Evolutionary conservation across 2,797 vertebrate genomes (phyloP).

Genomic region (Pseudochirops cupreus): DNA sequence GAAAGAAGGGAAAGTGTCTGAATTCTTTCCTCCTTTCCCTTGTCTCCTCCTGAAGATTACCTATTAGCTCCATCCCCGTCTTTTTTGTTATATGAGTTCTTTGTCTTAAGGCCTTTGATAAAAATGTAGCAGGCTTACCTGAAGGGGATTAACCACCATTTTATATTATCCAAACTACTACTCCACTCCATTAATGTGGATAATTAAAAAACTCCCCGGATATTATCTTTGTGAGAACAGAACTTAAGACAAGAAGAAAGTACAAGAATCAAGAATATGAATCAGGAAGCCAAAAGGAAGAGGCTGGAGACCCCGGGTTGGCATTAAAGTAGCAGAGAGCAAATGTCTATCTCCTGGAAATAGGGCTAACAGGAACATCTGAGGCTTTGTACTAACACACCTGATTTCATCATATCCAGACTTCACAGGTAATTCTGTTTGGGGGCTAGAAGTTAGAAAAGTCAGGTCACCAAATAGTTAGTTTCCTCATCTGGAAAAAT

Average conservation of each 20-base stretch:
- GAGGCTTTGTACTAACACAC: background rate
- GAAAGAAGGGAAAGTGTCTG: constrained; percentile 12
- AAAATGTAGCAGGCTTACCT: constrained; percentile 39
- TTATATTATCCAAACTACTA: constrained; percentile 45
- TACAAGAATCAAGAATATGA: constrained; percentile 20
- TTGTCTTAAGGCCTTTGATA: constrained; percentile 50
- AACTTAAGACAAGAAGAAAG: constrained; percentile 44
- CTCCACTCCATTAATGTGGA: constrained; percentile 40
- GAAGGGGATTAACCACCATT: constrained; percentile 61
- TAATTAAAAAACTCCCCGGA: constrained; percentile 36
- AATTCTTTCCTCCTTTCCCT: constrained; percentile 50
- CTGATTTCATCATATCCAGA: background rate
- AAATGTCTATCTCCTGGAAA: constrained; percentile 12
- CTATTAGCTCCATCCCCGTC: constrained; percentile 38
- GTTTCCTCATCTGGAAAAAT: background rate
- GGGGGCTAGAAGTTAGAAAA: background rate
- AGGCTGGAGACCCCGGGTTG: background rate
- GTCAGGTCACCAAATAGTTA: background rate
- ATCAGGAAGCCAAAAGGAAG: background rate
- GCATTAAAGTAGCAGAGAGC: background rate
- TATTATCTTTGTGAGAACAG: constrained; percentile 30
- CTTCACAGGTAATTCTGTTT: constrained; percentile 8
- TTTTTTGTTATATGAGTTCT: constrained; percentile 54
- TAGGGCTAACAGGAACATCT: background rate
- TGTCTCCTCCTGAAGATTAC: constrained; percentile 45